phyloP scores from a whole-genome alignment of 2,888 invertebrate species.

The Stenotaenia linearis region DNA sequence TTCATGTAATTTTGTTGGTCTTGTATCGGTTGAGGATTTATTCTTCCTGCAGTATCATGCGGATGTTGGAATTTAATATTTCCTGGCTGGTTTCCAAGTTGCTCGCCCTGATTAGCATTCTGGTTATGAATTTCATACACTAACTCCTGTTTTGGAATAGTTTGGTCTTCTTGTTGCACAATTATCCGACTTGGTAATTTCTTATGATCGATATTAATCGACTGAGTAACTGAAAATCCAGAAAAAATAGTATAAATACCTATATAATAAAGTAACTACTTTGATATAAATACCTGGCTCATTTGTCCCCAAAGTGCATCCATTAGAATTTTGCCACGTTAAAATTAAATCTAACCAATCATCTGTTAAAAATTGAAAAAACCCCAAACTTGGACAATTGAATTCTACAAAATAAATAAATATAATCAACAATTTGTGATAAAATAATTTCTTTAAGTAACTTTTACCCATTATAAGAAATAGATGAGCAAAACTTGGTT shows the following conservation, averaged over 20 bases:
- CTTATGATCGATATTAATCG: background rate
- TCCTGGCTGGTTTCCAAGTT: background rate
- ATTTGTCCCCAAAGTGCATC: background rate
- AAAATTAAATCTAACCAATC: slow-evolving; percentile 32
- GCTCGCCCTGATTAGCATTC: background rate
- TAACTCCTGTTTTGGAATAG: background rate
- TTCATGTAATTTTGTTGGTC: background rate
- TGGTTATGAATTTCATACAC: background rate
- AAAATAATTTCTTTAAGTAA: background rate
- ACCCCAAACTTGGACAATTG: slow-evolving; percentile 36
- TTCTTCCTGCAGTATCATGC: no score
- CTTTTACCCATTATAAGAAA: slow-evolving; percentile 33
- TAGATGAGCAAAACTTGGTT: slow-evolving; percentile 27
- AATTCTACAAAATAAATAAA: slow-evolving; percentile 34
- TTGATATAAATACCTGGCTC: background rate
- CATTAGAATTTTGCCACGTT: slow-evolving; percentile 30
- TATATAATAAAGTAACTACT: background rate
- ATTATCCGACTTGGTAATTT: background rate
- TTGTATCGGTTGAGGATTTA: background rate
- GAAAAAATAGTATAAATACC: background rate
- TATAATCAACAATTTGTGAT: background rate
- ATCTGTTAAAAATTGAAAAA: slow-evolving; percentile 33
- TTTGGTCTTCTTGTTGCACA: background rate
- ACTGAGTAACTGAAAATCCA: background rate
- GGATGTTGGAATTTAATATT: no score